Conservation (phyloP, 2,113 vertebrate species). For the human region DNA sequence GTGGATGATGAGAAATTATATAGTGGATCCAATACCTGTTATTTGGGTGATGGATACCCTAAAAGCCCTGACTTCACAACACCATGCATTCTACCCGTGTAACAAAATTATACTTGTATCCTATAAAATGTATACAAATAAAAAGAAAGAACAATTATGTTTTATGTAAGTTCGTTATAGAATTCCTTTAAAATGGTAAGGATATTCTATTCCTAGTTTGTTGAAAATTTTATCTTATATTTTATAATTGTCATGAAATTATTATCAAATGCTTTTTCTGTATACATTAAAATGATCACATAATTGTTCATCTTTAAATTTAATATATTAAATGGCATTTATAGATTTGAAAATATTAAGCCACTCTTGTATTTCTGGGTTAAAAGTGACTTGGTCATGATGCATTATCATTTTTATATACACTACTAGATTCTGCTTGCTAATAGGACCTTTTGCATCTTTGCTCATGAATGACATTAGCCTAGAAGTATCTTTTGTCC, state of each 20-base stretch:
- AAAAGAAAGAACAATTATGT: background rate
- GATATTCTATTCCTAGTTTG: background rate
- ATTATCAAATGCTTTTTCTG: background rate
- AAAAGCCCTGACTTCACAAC: background rate
- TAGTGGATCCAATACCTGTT: background rate
- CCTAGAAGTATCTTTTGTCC: background rate
- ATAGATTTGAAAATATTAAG: conserved; percentile 24
- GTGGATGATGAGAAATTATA: background rate
- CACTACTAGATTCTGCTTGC: background rate
- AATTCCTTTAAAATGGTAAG: background rate
- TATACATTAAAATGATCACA: background rate
- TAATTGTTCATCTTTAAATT: background rate
- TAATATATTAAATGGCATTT: background rate
- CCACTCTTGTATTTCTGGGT: background rate
- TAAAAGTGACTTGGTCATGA: background rate
- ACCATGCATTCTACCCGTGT: background rate
- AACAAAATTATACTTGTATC: background rate
- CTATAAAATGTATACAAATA: background rate
- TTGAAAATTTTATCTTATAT: background rate
- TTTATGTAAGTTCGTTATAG: background rate
- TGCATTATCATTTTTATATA: background rate
- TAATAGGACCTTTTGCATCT: background rate
- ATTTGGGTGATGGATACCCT: background rate
- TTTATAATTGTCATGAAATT: background rate
- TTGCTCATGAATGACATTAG: conserved; percentile 19